A percentile compares a stretch with the other conserved stretches of the same genome.
Conservation (phyloP, 2,113 vertebrate species). For the Alectura lathami region DNA sequence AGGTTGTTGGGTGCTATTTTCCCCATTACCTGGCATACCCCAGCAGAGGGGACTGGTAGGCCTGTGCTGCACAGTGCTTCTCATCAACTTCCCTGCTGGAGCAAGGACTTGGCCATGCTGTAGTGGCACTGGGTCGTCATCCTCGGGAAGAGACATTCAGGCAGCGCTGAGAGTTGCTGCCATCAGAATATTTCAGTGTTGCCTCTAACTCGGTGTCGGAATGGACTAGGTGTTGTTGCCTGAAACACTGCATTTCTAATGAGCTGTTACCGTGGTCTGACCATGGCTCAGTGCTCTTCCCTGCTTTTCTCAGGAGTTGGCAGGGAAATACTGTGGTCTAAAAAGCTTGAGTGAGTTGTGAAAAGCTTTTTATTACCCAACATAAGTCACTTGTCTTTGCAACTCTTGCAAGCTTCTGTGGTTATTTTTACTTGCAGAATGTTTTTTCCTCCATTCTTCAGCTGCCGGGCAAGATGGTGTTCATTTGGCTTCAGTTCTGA, state of each 20-base stretch:
- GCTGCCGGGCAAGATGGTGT: conserved; percentile 93
- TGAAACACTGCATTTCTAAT: background rate
- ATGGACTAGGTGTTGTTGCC: background rate
- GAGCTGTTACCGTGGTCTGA: too few relatives aligned
- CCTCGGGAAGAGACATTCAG: background rate
- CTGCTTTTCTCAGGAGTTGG: background rate
- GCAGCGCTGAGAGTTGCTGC: background rate
- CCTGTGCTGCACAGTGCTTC: background rate
- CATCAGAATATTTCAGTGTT: background rate
- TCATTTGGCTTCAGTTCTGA: conserved; percentile 98
- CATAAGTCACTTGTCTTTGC: conserved; percentile 82
- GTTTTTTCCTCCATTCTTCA: conserved; percentile 90
- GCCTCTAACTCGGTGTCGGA: background rate
- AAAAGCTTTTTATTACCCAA: conserved; percentile 86
- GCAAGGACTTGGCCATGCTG: background rate
- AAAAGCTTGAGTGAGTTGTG: conserved; percentile 46
- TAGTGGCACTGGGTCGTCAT: background rate
- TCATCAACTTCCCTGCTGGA: background rate
- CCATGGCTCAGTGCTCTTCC: background rate
- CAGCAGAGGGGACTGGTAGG: background rate
- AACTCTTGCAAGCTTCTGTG: conserved; percentile 80
- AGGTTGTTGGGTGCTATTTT: background rate
- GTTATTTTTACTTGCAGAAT: conserved; percentile 93
- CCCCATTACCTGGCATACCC: background rate
- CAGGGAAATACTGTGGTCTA: background rate